Conservation (phyloP, 2,888 invertebrate genomes). For the Dorcus hopei region DNA sequence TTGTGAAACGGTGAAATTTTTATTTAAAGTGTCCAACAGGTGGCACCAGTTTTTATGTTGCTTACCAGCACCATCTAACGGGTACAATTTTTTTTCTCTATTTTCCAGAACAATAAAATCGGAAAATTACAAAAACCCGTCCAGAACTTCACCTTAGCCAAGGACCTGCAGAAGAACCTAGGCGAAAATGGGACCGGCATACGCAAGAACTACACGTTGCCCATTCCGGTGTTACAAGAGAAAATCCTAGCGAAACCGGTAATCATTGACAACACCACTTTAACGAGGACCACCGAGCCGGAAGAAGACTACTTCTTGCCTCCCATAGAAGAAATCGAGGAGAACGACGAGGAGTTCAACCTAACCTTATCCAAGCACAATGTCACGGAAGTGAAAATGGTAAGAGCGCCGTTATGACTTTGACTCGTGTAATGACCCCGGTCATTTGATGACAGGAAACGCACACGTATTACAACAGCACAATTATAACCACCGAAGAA, state of each 20-base stretch:
- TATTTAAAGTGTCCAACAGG: no score
- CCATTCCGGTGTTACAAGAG: neutral
- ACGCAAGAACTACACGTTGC: slow-evolving; percentile 29
- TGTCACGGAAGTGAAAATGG: slow-evolving; percentile 38
- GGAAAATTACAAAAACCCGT: neutral
- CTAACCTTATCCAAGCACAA: slow-evolving; percentile 50
- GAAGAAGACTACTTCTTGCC: slow-evolving; percentile 28
- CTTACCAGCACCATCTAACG: no score
- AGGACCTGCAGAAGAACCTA: slow-evolving; percentile 33
- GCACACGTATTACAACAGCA: slow-evolving; percentile 79
- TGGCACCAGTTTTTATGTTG: no score
- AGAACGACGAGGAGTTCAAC: slow-evolving; percentile 35
- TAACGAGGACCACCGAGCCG: slow-evolving; percentile 44
- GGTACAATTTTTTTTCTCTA: no score
- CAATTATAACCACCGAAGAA: slow-evolving; percentile 59
- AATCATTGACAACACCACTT: neutral
- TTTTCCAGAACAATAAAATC: neutral
- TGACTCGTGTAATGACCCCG: neutral
- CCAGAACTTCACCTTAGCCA: neutral
- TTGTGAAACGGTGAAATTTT: no score
- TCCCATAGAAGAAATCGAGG: neutral
- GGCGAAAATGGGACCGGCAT: slow-evolving; percentile 54
- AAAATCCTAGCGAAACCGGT: neutral
- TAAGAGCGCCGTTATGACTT: neutral
- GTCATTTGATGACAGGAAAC: slow-evolving; percentile 56